Percentiles rank a stretch among this genome's conserved stretches.
Conservation (phyloP, 2,113 vertebrate species). For the Variabilichromis moorii region DNA sequence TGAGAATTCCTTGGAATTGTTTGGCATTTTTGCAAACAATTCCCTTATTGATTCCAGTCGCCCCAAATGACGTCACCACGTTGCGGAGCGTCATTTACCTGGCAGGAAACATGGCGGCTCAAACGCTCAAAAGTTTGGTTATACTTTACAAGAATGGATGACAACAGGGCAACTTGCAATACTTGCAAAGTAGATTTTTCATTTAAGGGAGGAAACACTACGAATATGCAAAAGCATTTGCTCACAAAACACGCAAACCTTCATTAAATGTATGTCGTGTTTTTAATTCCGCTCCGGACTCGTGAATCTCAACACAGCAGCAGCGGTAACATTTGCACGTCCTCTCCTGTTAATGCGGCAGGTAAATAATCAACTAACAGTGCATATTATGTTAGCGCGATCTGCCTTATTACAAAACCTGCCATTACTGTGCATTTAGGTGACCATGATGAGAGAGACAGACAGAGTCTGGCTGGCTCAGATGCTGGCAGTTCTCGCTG, state of each 20-base stretch:
- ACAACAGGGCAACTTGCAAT: neutral
- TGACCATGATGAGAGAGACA: too few relatives aligned
- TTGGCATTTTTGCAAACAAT: neutral
- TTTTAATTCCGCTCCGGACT: neutral
- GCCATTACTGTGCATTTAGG: too few relatives aligned
- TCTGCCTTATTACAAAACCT: too few relatives aligned
- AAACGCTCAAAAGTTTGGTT: neutral
- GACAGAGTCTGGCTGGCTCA: too few relatives aligned
- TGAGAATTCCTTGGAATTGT: neutral
- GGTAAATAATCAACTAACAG: neutral
- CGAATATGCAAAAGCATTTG: neutral
- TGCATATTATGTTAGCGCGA: neutral
- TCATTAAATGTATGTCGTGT: accelerated
- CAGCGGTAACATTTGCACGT: neutral
- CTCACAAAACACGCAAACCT: neutral
- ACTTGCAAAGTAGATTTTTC: neutral
- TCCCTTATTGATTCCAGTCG: neutral
- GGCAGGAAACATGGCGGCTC: too few relatives aligned
- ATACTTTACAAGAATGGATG: neutral
- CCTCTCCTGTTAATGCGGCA: accelerated
- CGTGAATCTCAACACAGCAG: accelerated
- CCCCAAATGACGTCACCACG: too few relatives aligned
- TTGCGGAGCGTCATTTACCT: too few relatives aligned
- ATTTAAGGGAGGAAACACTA: neutral
- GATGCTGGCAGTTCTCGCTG: too few relatives aligned